Percentiles rank a stretch among this genome's conserved stretches.
Conservation (phyloP, 1,140 invertebrate species). For the Cardiocondyla obscurior region DNA sequence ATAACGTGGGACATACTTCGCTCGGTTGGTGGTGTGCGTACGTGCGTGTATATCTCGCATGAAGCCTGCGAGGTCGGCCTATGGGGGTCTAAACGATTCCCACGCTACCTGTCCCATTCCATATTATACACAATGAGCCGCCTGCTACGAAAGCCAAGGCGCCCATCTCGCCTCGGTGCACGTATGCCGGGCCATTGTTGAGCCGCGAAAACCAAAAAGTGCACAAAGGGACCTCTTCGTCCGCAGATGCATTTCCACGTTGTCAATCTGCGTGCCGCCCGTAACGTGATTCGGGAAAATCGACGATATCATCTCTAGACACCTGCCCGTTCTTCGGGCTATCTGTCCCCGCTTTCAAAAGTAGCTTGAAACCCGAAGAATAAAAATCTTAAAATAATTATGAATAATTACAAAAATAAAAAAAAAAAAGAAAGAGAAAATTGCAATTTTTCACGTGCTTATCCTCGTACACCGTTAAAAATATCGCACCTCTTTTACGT, state of each 20-base stretch:
- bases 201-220: slow-evolving; percentile 21
- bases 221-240: slow-evolving; percentile 21
- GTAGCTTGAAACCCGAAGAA: not conserved
- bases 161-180: slow-evolving; percentile 47
- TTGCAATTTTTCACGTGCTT: not conserved
- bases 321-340: not conserved
- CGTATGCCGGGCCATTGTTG: slow-evolving; percentile 28
- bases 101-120: slow-evolving; percentile 80
- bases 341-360: not conserved
- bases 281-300: not conserved
- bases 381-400: not conserved
- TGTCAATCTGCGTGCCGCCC: slow-evolving; percentile 3
- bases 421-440: too few species aligned
- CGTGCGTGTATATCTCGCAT: not conserved
- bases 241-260: slow-evolving; percentile 41
- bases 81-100: slow-evolving; percentile 80
- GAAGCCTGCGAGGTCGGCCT: slow-evolving; percentile 18
- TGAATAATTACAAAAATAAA: too few species aligned
- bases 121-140: slow-evolving; percentile 44
- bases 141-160: slow-evolving; percentile 69
- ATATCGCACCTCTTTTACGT: not conserved
- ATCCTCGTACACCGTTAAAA: not conserved
- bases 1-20: slow-evolving; percentile 54
- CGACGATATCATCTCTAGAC: slow-evolving; percentile 5
- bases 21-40: not conserved